These are phyloP conservation scores for Istiophorus platypterus DNA, from an alignment of 2,113 vertebrate species.

Conservation along the genomic window DNA sequence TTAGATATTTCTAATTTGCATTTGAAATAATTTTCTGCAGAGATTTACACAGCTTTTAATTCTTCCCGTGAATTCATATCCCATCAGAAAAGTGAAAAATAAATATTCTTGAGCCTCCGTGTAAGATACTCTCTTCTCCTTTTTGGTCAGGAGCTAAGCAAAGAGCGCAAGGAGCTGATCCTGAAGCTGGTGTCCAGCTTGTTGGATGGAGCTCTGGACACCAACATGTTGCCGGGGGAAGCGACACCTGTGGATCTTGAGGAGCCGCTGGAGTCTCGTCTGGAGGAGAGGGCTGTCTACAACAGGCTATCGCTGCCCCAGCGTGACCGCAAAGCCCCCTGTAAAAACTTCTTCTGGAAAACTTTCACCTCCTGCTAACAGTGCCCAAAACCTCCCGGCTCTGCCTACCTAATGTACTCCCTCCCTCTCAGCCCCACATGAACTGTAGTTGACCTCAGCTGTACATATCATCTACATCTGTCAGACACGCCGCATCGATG, in stretches of 20 bases:
- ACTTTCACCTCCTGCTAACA: constrained; percentile 93
- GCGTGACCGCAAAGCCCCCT: constrained; percentile 91
- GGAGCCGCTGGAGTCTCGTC: constrained; percentile 83
- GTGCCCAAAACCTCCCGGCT: constrained; percentile 12
- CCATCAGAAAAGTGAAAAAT: background rate
- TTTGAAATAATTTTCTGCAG: background rate
- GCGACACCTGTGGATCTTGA: constrained; percentile 69
- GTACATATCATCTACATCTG: constrained; percentile 76
- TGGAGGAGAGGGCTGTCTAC: constrained; percentile 85
- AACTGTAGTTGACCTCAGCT: constrained; percentile 84
- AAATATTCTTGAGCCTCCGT: background rate
- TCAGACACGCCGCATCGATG: constrained; percentile 73
- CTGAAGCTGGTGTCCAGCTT: constrained; percentile 89
- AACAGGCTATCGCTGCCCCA: constrained; percentile 86
- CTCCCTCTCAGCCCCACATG: constrained; percentile 62
- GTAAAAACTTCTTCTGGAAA: constrained; percentile 97
- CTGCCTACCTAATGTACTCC: background rate
- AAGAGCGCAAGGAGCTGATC: constrained; percentile 86
- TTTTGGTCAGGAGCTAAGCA: constrained; percentile 84
- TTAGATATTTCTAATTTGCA: background rate
- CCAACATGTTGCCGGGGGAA: constrained; percentile 78
- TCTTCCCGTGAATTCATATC: no score
- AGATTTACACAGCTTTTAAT: background rate
- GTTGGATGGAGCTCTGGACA: constrained; percentile 82
- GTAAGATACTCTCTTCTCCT: background rate